Evolutionary conservation across 2,113 vertebrate species (phyloP).

Genomic region (Cavia porcellus): DNA sequence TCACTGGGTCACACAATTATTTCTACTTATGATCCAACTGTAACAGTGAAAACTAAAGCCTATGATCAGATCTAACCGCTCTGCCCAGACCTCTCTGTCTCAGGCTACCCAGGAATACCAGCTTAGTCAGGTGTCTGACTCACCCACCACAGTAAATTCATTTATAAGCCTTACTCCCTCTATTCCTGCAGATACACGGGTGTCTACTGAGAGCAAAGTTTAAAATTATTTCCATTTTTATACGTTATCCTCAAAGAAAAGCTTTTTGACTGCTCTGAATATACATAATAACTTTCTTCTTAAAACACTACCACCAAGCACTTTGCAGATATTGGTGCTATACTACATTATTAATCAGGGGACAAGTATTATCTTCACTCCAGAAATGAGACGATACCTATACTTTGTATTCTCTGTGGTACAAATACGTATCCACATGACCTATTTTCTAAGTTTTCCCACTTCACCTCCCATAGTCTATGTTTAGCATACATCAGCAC

Average conservation of each 20-base stretch:
- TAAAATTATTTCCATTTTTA: background rate
- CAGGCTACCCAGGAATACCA: background rate
- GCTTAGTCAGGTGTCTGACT: background rate
- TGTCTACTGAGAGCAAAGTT: background rate
- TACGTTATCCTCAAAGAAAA: background rate
- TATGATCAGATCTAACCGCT: background rate
- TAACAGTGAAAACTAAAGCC: background rate
- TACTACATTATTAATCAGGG: background rate
- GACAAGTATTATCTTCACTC: conserved; percentile 5
- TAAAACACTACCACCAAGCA: background rate
- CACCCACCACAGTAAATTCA: background rate
- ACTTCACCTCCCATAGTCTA: background rate
- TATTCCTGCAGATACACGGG: background rate
- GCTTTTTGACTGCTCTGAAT: background rate
- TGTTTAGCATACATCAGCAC: background rate
- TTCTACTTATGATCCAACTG: background rate
- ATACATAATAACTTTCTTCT: background rate
- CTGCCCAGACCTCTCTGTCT: background rate
- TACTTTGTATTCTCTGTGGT: background rate
- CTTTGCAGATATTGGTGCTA: background rate
- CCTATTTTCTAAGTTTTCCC: background rate
- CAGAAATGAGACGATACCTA: background rate
- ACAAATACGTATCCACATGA: background rate
- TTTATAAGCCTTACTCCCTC: background rate
- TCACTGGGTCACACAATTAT: background rate